phyloP scores from a whole-genome alignment of 2,113 vertebrate genomes.

The Oriolus oriolus region DNA sequence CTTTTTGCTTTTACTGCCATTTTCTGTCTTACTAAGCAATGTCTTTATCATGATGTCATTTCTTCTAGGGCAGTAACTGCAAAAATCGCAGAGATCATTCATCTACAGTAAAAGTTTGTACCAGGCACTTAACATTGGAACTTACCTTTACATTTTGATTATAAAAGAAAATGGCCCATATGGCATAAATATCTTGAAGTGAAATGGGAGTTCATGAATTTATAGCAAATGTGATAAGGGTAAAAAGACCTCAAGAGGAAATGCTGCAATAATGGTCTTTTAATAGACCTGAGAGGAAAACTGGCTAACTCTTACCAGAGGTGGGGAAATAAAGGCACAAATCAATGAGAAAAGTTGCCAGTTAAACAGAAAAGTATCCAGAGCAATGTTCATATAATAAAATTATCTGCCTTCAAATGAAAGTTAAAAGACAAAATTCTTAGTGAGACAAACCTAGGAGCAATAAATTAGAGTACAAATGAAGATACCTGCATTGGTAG shows the following conservation, averaged over 20 bases:
- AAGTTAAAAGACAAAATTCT: neutral
- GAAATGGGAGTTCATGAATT: conserved; percentile 34
- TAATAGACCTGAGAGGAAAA: conserved; percentile 30
- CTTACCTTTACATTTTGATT: conserved; percentile 41
- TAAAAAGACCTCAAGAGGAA: conserved; percentile 20
- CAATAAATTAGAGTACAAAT: neutral
- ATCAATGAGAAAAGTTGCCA: neutral
- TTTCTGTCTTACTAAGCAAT: conserved; percentile 37
- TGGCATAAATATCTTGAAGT: conserved; percentile 35
- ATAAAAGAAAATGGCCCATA: conserved; percentile 38
- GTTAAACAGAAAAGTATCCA: neutral
- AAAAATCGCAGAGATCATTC: conserved; percentile 16
- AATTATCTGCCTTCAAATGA: neutral
- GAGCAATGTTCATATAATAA: neutral
- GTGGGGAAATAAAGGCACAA: conserved; percentile 8
- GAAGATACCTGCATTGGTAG: neutral
- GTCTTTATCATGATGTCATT: conserved; percentile 34
- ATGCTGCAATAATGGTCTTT: conserved; percentile 1
- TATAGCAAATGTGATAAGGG: conserved; percentile 16
- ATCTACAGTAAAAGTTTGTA: neutral
- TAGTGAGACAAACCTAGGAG: neutral
- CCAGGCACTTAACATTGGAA: conserved; percentile 25
- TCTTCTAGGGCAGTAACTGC: neutral
- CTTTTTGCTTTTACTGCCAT: conserved; percentile 39
- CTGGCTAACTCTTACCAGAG: neutral